phyloP scores from a whole-genome alignment of 2,888 invertebrate species.

The Antheraea assamensis region DNA sequence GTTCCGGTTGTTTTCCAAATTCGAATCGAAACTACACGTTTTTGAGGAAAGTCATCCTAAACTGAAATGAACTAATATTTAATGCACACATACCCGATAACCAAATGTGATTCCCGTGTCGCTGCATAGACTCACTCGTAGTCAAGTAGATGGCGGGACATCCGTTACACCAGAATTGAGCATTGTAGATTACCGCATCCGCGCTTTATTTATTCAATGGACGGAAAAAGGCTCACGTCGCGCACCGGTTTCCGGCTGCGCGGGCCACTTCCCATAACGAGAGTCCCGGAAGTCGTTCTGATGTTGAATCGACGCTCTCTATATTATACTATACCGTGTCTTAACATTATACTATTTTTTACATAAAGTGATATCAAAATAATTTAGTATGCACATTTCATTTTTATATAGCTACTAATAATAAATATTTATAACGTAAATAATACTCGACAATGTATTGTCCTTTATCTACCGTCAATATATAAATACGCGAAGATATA shows the following conservation, averaged over 20 bases:
- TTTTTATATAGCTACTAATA: not conserved
- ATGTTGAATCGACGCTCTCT: slow-evolving; percentile 30
- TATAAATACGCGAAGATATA: too few species aligned
- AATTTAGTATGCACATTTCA: not conserved
- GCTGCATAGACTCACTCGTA: too few species aligned
- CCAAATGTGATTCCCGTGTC: too few species aligned
- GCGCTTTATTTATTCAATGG: slow-evolving; percentile 21
- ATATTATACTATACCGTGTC: slow-evolving; percentile 27
- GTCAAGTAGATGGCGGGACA: too few species aligned
- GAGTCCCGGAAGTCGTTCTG: slow-evolving; percentile 44
- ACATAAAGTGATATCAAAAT: not conserved
- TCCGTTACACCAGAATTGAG: not conserved
- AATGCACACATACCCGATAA: too few species aligned
- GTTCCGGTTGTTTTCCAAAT: too few species aligned
- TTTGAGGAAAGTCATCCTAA: too few species aligned
- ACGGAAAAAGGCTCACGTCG: slow-evolving; percentile 33
- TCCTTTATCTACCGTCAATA: too few species aligned
- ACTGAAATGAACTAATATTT: too few species aligned
- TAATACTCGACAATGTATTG: too few species aligned
- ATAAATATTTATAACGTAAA: not conserved
- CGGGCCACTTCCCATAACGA: slow-evolving; percentile 48
- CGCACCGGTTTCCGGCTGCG: slow-evolving; percentile 36
- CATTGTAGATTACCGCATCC: slow-evolving; percentile 27
- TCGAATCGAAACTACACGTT: too few species aligned
- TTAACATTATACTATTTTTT: too few species aligned